A percentile compares a stretch with the other conserved stretches of the same genome.
These are phyloP conservation scores for Baronia brevicornis DNA, from an alignment of 2,888 invertebrate species.

Conservation along the genomic window DNA sequence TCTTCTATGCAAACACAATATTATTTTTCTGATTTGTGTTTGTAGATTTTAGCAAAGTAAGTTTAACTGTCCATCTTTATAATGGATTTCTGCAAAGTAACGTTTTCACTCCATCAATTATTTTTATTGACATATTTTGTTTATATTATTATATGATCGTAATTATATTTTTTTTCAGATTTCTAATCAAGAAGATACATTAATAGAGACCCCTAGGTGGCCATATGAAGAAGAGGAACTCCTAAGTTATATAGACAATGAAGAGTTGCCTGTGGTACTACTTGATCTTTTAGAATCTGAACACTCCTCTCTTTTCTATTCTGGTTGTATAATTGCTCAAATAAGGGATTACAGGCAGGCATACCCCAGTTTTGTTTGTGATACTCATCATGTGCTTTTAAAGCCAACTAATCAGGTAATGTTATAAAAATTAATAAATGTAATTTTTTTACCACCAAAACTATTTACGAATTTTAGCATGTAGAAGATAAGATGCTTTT, in stretches of 20 bases:
- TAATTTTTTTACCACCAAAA: no score
- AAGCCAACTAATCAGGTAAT: conserved; percentile 90
- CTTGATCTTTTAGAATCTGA: conserved; percentile 89
- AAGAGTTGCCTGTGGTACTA: conserved; percentile 91
- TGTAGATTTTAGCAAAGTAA: no score
- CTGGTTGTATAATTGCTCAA: conserved; percentile 93
- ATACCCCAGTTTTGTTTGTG: conserved; percentile 84
- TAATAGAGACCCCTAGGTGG: conserved; percentile 86
- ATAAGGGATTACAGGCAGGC: conserved; percentile 91
- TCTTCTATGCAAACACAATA: no score
- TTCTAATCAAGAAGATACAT: conserved; percentile 75
- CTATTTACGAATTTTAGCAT: no score
- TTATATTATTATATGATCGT: conserved; percentile 14
- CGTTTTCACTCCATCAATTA: background rate
- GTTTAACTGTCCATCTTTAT: no score
- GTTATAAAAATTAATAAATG: no score
- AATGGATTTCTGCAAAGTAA: no score
- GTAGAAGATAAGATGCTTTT: no score
- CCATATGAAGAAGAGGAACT: conserved; percentile 94
- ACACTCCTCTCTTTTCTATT: conserved; percentile 91
- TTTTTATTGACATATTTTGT: background rate
- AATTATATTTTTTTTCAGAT: conserved; percentile 24
- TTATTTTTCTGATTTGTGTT: no score
- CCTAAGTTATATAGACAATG: conserved; percentile 91
- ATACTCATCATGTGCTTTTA: conserved; percentile 90